phyloP scores from a whole-genome alignment of 2,797 vertebrate genomes.

The Molossus alvarezi region DNA sequence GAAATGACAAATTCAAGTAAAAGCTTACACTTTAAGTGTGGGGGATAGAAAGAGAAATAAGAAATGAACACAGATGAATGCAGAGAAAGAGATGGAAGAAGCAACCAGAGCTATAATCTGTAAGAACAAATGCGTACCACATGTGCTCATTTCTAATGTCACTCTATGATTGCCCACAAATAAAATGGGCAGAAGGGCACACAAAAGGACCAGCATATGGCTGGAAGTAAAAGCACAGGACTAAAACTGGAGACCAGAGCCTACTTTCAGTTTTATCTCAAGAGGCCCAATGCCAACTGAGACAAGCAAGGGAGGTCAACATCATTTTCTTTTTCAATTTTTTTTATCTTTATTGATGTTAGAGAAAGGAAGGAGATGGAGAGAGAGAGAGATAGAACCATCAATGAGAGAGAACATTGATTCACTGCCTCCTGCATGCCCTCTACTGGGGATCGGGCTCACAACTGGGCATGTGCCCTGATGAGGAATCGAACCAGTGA shows the following conservation, averaged over 20 bases:
- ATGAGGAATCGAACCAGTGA: no score
- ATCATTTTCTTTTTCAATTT: background rate
- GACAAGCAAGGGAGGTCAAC: background rate
- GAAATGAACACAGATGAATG: slow-evolving; percentile 40
- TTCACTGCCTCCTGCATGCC: no score
- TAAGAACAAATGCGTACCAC: background rate
- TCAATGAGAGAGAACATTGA: no score
- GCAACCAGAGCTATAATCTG: background rate
- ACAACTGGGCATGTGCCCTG: no score
- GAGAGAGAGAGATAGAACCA: no score
- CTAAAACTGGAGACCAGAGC: slow-evolving; percentile 3
- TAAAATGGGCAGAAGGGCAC: background rate
- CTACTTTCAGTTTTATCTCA: slow-evolving; percentile 24
- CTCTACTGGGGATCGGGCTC: no score
- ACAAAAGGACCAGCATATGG: background rate
- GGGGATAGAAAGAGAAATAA: background rate
- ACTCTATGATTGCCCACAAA: background rate
- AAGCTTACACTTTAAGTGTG: slow-evolving; percentile 44
- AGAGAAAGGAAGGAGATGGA: background rate
- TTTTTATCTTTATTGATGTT: no score
- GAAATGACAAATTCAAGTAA: slow-evolving; percentile 72
- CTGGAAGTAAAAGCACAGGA: background rate
- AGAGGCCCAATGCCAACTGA: background rate
- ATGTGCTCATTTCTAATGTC: background rate
- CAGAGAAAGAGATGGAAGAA: slow-evolving; percentile 34